Evolutionary conservation across 2,797 vertebrate genomes (phyloP).

Genomic region (Meda fulgida): DNA sequence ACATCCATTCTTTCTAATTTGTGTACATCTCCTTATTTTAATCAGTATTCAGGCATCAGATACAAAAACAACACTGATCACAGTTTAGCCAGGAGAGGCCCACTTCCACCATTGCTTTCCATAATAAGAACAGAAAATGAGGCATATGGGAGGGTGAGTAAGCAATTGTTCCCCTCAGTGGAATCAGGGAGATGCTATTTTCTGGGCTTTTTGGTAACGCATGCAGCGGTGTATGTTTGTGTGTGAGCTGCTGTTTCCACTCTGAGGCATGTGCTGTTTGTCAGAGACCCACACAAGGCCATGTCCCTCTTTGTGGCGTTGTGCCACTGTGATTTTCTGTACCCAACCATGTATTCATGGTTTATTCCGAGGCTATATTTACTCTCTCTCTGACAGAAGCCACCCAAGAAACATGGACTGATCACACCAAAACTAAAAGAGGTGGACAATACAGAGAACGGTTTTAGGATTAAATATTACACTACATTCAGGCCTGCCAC

Average conservation of each 20-base stretch:
- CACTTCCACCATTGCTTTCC: slow-evolving; percentile 66
- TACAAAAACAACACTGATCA: slow-evolving; percentile 29
- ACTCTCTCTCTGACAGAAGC: slow-evolving; percentile 83
- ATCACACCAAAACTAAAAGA: slow-evolving; percentile 51
- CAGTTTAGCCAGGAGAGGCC: slow-evolving; percentile 37
- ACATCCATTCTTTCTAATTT: neutral
- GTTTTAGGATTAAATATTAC: slow-evolving; percentile 28
- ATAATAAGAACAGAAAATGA: slow-evolving; percentile 68
- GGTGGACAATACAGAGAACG: slow-evolving; percentile 45
- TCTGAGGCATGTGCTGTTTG: slow-evolving; percentile 82
- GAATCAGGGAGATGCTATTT: slow-evolving; percentile 84
- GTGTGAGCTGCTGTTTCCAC: slow-evolving; percentile 56
- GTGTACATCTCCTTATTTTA: neutral
- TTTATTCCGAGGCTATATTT: slow-evolving; percentile 92
- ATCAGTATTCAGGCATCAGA: slow-evolving; percentile 12
- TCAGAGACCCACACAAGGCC: slow-evolving; percentile 80
- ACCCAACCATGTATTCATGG: slow-evolving; percentile 91
- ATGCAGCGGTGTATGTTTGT: slow-evolving; percentile 71
- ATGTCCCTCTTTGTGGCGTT: slow-evolving; percentile 88
- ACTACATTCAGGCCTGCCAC: slow-evolving; percentile 1
- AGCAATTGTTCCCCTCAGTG: slow-evolving; percentile 82
- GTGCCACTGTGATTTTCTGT: slow-evolving; percentile 81
- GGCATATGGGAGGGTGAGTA: slow-evolving; percentile 75
- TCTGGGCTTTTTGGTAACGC: slow-evolving; percentile 82
- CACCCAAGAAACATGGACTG: slow-evolving; percentile 73